Evolutionary conservation across 2,888 invertebrate species (phyloP).

Genomic region (Rhingia rostrata): DNA sequence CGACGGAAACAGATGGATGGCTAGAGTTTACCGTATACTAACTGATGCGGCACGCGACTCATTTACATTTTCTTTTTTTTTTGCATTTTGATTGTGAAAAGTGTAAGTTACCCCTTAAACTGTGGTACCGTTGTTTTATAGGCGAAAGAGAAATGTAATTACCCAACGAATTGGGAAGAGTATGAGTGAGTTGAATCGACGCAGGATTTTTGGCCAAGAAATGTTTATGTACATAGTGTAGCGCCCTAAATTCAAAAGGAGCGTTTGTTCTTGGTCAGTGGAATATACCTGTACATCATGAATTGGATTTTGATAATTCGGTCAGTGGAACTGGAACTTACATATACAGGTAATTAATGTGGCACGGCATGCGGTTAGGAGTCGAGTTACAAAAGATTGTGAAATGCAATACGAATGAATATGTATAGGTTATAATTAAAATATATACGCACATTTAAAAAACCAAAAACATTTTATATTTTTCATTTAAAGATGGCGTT

Average conservation of each 20-base stretch:
- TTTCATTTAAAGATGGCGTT: too few species aligned
- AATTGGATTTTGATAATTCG: neutral
- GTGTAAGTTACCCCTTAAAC: constrained; percentile 11
- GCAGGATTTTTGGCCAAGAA: constrained; percentile 15
- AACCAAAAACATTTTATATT: too few species aligned
- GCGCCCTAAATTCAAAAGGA: constrained; percentile 33
- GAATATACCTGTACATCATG: neutral
- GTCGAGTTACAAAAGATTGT: too few species aligned
- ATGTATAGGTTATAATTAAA: too few species aligned
- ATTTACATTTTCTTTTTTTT: constrained; percentile 39
- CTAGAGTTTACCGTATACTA: constrained; percentile 51
- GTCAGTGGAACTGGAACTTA: constrained; percentile 18
- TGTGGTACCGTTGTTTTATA: constrained; percentile 15
- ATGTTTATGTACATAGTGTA: constrained; percentile 10
- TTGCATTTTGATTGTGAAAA: constrained; percentile 20
- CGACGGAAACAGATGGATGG: constrained; percentile 67
- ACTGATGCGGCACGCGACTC: constrained; percentile 55
- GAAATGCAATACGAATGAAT: too few species aligned
- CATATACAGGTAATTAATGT: neutral
- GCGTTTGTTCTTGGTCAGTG: constrained; percentile 33
- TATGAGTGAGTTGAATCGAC: constrained; percentile 20
- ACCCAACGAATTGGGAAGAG: constrained; percentile 7
- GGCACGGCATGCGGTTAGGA: neutral
- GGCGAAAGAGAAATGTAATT: constrained; percentile 22
- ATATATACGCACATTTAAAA: too few species aligned